Evolutionary conservation across 1,140 invertebrate species (phyloP).

Genomic region (Harpegnathos saltator): DNA sequence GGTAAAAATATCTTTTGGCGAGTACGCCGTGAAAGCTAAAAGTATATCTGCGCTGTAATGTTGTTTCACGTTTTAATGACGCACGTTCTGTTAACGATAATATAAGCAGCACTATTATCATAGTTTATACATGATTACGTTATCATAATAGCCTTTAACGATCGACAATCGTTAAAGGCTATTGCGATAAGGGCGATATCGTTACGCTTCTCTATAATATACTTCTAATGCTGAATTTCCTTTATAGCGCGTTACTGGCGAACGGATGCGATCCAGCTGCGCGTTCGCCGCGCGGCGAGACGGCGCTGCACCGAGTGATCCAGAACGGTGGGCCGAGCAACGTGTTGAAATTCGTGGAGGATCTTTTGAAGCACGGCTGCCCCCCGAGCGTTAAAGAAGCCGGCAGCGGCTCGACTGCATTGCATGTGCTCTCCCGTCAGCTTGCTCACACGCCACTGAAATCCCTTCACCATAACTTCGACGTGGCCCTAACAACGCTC

Average conservation of each 20-base stretch:
- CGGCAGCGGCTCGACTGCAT: conserved; percentile 81
- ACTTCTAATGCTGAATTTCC: neutral
- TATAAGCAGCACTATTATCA: no score
- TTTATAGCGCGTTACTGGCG: conserved; percentile 77
- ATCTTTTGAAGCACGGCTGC: conserved; percentile 81
- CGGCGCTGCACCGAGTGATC: conserved; percentile 83
- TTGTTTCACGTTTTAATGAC: neutral
- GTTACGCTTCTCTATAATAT: neutral
- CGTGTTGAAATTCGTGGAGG: conserved; percentile 78
- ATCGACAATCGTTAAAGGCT: neutral
- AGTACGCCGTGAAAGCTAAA: conserved; percentile 33
- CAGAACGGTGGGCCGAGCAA: conserved; percentile 77
- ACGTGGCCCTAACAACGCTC: conserved; percentile 79
- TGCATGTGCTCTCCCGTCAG: conserved; percentile 82
- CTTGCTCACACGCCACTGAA: conserved; percentile 75
- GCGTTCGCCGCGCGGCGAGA: conserved; percentile 83
- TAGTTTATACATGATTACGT: neutral
- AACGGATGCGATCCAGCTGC: conserved; percentile 82
- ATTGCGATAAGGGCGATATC: neutral
- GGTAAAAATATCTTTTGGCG: conserved; percentile 9
- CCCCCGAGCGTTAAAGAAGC: conserved; percentile 83
- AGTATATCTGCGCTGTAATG: conserved; percentile 1
- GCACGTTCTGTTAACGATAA: neutral
- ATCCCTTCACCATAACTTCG: conserved; percentile 74
- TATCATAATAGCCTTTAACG: neutral